A percentile compares a stretch with the other conserved stretches of the same genome.
phyloP scores from a whole-genome alignment of 1,140 invertebrate genomes.

The Drosophila burlai region DNA sequence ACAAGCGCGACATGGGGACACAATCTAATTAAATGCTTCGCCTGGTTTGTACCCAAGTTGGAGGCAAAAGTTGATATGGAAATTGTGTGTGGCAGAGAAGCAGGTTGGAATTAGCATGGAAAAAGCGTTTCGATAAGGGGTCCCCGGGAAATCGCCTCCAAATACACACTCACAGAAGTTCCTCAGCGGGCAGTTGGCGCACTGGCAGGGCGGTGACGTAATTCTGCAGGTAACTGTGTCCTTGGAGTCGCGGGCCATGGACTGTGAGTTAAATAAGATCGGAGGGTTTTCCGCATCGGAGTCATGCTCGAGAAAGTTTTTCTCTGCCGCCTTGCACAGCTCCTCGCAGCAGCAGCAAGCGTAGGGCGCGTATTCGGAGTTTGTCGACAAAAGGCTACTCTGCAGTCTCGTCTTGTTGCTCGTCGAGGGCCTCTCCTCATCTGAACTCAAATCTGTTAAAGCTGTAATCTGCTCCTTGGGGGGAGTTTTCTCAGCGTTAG shows the following conservation, averaged over 20 bases:
- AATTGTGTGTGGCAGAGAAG: conserved; percentile 5
- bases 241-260: conserved; percentile 25
- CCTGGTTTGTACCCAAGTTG: neutral
- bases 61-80: conserved; percentile 1
- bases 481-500: conserved; percentile 15
- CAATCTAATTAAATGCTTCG: conserved; percentile 10
- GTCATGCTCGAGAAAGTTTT: conserved; percentile 40
- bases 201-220: conserved; percentile 59
- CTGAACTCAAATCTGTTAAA: no score
- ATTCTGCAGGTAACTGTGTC: conserved; percentile 58
- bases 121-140: conserved; percentile 69
- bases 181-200: conserved; percentile 77
- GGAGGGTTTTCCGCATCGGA: conserved; percentile 36
- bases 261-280: conserved; percentile 27
- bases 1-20: conserved; percentile 49
- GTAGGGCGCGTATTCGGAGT: conserved; percentile 40
- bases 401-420: neutral
- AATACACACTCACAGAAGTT: conserved; percentile 80
- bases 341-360: conserved; percentile 53
- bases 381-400: conserved; percentile 10
- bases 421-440: conserved; percentile 21
- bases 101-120: conserved; percentile 69
- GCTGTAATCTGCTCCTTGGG: neutral
- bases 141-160: neutral
- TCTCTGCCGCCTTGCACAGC: conserved; percentile 30